Percentiles rank a stretch among this genome's conserved stretches.
Conservation (phyloP, 2,113 vertebrate species). For the Seriola quinqueradiata region DNA sequence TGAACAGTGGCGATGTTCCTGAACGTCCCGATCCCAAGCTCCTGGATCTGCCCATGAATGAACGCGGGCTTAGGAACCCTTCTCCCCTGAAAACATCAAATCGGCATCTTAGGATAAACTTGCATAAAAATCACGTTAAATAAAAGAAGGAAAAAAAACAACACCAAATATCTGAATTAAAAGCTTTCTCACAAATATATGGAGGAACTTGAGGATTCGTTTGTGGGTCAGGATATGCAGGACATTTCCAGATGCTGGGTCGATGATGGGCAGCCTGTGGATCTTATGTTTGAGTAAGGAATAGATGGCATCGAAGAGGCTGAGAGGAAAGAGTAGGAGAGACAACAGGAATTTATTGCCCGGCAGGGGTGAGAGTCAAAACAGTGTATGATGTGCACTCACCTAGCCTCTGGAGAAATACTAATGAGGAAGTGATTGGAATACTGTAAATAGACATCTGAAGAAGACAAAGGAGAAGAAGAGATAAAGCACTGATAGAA, state of each 20-base stretch:
- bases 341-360: background rate
- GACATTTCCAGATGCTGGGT: constrained; percentile 92
- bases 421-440: constrained; percentile 90
- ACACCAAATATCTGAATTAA: background rate
- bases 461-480: constrained; percentile 38
- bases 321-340: constrained; percentile 60
- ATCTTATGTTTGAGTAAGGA: constrained; percentile 95
- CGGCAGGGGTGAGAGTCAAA: background rate
- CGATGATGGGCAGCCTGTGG: constrained; percentile 95
- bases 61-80: constrained; percentile 89
- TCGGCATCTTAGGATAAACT: background rate
- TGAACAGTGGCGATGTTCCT: constrained; percentile 89
- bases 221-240: constrained; percentile 97
- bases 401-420: constrained; percentile 93
- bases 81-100: constrained; percentile 79
- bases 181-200: constrained; percentile 88
- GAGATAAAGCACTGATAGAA: background rate
- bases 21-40: constrained; percentile 94
- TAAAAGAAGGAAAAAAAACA: background rate
- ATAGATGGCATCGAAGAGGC: constrained; percentile 95
- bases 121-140: no score
- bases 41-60: constrained; percentile 87
- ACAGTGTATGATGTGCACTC: constrained; percentile 6
- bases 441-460: constrained; percentile 93
- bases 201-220: constrained; percentile 96